These are phyloP conservation scores for Coregonus clupeaformis DNA, from an alignment of 2,113 vertebrate species.

Conservation along the genomic window DNA sequence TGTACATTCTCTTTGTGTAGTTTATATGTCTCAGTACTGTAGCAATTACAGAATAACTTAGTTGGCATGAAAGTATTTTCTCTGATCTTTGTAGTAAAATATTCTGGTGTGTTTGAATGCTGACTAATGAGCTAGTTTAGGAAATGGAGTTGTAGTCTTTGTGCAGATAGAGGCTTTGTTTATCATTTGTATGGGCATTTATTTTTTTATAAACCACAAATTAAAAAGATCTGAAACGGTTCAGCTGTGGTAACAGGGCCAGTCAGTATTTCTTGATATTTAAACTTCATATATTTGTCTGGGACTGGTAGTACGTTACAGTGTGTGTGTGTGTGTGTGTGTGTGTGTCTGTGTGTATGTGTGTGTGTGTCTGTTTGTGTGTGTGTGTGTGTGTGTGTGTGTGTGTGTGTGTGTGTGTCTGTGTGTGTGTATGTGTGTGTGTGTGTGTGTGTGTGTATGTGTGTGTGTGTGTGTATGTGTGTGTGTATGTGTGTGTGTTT, in stretches of 20 bases:
- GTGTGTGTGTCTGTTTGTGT: no score
- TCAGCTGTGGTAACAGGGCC: conserved; percentile 41
- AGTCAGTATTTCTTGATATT: conserved; percentile 63
- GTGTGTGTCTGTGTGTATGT: neutral
- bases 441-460: no score
- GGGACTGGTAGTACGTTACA: conserved; percentile 25
- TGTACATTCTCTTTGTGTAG: neutral
- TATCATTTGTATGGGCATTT: conserved; percentile 7
- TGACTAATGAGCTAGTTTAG: neutral
- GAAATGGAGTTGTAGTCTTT: neutral
- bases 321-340: neutral
- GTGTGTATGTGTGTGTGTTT: no score
- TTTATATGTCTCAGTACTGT: conserved; percentile 11
- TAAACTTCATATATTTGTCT: conserved; percentile 61
- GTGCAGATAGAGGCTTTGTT: neutral
- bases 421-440: neutral
- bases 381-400: neutral
- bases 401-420: no score
- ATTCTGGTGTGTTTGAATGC: neutral
- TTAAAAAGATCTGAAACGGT: conserved; percentile 38
- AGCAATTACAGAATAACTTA: conserved; percentile 12
- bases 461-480: no score
- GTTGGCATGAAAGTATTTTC: neutral
- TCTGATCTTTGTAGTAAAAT: neutral
- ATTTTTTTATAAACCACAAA: conserved; percentile 24